Evolutionary conservation across 2,113 vertebrate genomes (phyloP), one percentile per base, ranked within the genome.

Genomic region (Ageneiosus marmoratus): DNA sequence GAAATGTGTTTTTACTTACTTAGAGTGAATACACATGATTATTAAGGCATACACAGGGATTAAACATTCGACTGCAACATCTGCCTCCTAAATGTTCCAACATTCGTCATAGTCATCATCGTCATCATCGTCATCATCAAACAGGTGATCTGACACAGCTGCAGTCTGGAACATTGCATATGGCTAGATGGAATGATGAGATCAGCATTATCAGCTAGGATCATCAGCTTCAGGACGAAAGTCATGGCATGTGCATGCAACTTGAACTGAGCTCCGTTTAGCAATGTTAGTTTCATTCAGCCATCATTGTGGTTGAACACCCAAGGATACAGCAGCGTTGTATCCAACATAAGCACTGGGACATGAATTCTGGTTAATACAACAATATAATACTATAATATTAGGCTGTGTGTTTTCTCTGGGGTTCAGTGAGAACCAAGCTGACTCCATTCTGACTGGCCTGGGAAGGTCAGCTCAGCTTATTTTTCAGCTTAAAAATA

Each of bases 91-190:
- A 74, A 20, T 15, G 70, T 46, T 58, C 29, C 44, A 75, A 41
- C n/a, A 48, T 46, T 32, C 62, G n/a, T 65, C 62, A 69, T 80
- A 58, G 51, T 32, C 70, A 51, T 51, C 27, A 5, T 29, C n/a
- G 6, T 72, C 20, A 46, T 72, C 11, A 46, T 72, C 16, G 22
- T 34, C 34, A 41, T 41, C 37, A 56, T n/a, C 51, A 67, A 83
- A 83, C 84, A 86, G 44, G 76, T 83, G 82, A 84, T 77, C 53
- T 82, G 78, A 48, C 48, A 55, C 84, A 75, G 56, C 41, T 65
- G 88, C 56, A 80, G 46, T 56, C 44, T 60, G 67, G 50, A 77
- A 79, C 79, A 84, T 83, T 86, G 51, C 82, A 32, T 76, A 74
- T 5, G 62, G 70, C 37, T 81, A 41, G 41, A n/a, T 69, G 72